Evolutionary conservation across 2,797 vertebrate species (phyloP), one percentile per base, ranked within the genome.

Genomic region (Epinephelus awoara): DNA sequence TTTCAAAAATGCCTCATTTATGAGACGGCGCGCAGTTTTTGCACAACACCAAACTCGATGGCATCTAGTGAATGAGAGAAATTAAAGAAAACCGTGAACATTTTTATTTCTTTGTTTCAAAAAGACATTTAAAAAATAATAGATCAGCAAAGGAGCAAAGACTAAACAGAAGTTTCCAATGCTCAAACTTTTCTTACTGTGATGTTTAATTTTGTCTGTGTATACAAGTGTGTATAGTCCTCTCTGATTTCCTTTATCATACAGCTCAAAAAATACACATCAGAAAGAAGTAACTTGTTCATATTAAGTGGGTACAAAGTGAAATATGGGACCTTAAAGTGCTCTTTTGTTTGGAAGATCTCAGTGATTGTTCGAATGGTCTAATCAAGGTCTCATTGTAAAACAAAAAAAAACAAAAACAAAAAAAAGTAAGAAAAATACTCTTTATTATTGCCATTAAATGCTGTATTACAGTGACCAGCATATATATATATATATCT

Each of bases 391-490:
- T 89, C 79, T 87, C 74, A 83, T 77, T 67, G 47, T 84, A 58
- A 55, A 68, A 29, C 71, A 74, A 73, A 76, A 84, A 70, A 77
- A 76, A 71, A 72, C 21, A 77, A 75, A 1, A 1, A 29, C 19
- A 18, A 77, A 71, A 84, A 75, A 77, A 74, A 85, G 68, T 73
- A 17, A 79, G 69, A 82, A 79, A 89, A 85, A 84, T 75, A 79
- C 47, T 83, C 71, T 73, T 83, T 89, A 84, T 86, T 87, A 86
- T 93, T 88, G 72, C 86, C 90, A 92, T 92, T 79, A 80, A 85
- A 91, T 95, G 93, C 94, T 95, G 95, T 96, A 95, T 93, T 92
- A 95, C 93, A 94, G 94, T 95, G 94, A 94, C 87, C 91, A 94
- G 89, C 89, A 88, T 93, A 86, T 91, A 90, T 93, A 88, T 93